A percentile compares a stretch with the other conserved stretches of the same genome.
Evolutionary conservation across 2,113 vertebrate species (phyloP).

Genomic region (Hippopotamus amphibius): DNA sequence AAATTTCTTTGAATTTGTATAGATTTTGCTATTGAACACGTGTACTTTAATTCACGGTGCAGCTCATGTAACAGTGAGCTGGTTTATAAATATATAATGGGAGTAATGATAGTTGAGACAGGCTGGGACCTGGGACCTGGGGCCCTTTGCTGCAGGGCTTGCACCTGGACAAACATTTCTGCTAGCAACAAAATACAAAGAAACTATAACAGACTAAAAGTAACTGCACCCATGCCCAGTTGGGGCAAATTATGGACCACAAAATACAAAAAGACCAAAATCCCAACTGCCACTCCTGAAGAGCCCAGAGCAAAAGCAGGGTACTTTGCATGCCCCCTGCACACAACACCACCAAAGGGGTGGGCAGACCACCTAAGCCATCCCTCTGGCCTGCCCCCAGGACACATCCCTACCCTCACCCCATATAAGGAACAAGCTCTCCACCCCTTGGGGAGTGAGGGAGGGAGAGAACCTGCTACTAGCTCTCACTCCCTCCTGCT

Average conservation of each 20-base stretch:
- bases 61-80: background rate
- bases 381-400: no score
- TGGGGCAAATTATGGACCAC: no score
- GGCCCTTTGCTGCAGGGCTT: background rate
- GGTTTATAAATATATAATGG: background rate
- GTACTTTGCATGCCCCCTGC: accelerated
- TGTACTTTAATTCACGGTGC: background rate
- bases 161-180: background rate
- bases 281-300: background rate
- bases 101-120: background rate
- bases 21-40: background rate
- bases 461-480: background rate
- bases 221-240: accelerated
- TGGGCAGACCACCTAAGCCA: background rate
- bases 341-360: accelerated
- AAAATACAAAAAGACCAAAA: background rate
- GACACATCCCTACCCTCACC: background rate
- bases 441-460: background rate
- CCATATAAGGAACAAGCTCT: background rate
- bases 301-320: background rate
- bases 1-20: background rate
- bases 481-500: no score
- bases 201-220: background rate
- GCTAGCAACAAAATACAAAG: background rate
- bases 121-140: background rate